These are phyloP conservation scores for Aythya fuligula DNA, from an alignment of 2,797 vertebrate species.

Conservation along the genomic window DNA sequence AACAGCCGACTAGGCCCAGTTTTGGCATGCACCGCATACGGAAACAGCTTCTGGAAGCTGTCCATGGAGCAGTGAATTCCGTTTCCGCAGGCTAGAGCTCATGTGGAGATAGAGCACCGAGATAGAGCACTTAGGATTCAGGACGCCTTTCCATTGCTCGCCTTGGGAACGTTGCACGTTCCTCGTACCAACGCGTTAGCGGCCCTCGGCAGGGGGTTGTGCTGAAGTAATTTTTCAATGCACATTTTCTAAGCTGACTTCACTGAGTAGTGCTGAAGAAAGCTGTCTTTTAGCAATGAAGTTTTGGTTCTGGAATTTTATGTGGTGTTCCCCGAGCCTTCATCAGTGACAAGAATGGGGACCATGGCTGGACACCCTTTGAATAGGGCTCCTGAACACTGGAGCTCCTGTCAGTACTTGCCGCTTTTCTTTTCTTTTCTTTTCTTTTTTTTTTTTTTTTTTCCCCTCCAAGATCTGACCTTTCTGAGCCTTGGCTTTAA, in stretches of 20 bases:
- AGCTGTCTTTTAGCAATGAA: background rate
- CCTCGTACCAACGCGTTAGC: background rate
- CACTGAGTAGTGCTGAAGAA: background rate
- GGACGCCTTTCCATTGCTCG: background rate
- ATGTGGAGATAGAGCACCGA: constrained; percentile 8
- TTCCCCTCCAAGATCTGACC: background rate
- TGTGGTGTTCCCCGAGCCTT: accelerated
- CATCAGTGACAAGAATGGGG: background rate
- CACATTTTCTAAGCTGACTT: background rate
- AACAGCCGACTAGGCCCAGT: constrained; percentile 69
- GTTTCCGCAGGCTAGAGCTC: constrained; percentile 67
- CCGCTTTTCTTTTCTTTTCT: background rate
- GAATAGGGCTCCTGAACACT: background rate
- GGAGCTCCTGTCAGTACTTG: background rate
- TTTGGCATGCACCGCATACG: constrained; percentile 63
- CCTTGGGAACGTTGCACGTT: background rate
- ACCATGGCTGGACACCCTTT: background rate
- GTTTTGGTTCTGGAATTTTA: background rate
- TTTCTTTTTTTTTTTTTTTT: background rate
- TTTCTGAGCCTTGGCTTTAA: background rate
- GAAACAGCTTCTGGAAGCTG: constrained; percentile 69
- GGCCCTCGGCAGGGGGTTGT: background rate
- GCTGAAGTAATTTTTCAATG: background rate
- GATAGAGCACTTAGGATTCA: constrained; percentile 53
- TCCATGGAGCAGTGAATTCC: constrained; percentile 63